Percentiles rank a stretch among this genome's conserved stretches.
phyloP scores from a whole-genome alignment of 2,113 vertebrate genomes.

The Saiga tatarica region DNA sequence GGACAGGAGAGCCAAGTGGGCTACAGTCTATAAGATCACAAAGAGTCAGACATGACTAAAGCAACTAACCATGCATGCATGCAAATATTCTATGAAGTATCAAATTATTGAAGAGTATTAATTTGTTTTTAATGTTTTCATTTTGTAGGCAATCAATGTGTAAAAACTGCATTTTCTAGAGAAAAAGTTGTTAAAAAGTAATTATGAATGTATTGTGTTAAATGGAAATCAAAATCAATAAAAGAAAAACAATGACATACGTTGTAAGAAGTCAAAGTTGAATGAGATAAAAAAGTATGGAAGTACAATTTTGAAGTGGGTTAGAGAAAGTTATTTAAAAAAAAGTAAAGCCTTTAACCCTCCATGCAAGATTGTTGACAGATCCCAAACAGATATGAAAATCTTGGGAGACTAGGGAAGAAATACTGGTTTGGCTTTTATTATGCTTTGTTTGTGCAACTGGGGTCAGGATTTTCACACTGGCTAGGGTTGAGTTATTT shows the following conservation, averaged over 20 bases:
- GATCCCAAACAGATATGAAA: no score
- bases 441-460: no score
- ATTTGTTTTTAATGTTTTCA: conserved; percentile 58
- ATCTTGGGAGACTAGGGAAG: no score
- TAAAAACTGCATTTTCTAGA: conserved; percentile 28
- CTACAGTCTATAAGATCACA: not conserved
- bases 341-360: no score
- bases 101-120: conserved; percentile 65
- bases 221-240: not conserved
- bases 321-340: not conserved
- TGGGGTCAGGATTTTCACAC: no score
- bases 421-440: no score
- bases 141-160: conserved; percentile 58
- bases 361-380: no score
- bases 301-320: not conserved
- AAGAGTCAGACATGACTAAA: fast-evolving
- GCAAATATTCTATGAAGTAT: conserved; percentile 19
- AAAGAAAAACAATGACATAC: conserved; percentile 26
- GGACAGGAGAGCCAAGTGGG: no score
- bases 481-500: no score
- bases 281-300: not conserved
- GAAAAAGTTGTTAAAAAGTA: conserved; percentile 32
- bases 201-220: conserved; percentile 20
- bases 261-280: conserved; percentile 11
- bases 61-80: not conserved